phyloP scores from a whole-genome alignment of 2,797 vertebrate genomes.

The Sternarchorhynchus goeldii region DNA sequence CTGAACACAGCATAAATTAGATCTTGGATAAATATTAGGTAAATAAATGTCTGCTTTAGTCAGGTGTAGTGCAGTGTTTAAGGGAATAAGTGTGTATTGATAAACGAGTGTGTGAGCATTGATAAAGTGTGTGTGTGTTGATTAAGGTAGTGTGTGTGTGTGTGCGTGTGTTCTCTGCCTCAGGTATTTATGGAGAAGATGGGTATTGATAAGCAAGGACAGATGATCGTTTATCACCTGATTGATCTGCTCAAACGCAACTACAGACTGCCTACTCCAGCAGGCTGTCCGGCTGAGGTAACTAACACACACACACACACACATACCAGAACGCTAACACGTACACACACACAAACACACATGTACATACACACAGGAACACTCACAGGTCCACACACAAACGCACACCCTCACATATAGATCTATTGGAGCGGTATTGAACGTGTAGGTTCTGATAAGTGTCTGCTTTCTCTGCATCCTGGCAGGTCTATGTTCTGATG shows the following conservation, averaged over 20 bases:
- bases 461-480: slow-evolving; percentile 7
- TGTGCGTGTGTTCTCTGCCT: background rate
- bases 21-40: background rate
- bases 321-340: background rate
- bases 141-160: too few relatives aligned
- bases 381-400: background rate
- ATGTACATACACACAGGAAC: slow-evolving; percentile 4
- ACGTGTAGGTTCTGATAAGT: background rate
- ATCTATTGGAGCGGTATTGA: background rate
- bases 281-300: slow-evolving; percentile 88
- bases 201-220: slow-evolving; percentile 96
- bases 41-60: background rate
- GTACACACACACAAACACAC: too few relatives aligned
- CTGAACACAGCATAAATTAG: too few relatives aligned
- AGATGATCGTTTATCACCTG: slow-evolving; percentile 98
- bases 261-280: slow-evolving; percentile 85
- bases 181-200: slow-evolving; percentile 98
- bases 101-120: too few relatives aligned
- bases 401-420: background rate
- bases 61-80: too few relatives aligned
- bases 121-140: too few relatives aligned
- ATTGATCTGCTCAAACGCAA: slow-evolving; percentile 88
- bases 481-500: slow-evolving; percentile 88
- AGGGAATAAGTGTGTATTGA: too few relatives aligned
- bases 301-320: slow-evolving; percentile 24